A percentile compares a stretch with the other conserved stretches of the same genome.
These are phyloP conservation scores for Osmerus mordax DNA, from an alignment of 2,113 vertebrate species.

Conservation along the genomic window DNA sequence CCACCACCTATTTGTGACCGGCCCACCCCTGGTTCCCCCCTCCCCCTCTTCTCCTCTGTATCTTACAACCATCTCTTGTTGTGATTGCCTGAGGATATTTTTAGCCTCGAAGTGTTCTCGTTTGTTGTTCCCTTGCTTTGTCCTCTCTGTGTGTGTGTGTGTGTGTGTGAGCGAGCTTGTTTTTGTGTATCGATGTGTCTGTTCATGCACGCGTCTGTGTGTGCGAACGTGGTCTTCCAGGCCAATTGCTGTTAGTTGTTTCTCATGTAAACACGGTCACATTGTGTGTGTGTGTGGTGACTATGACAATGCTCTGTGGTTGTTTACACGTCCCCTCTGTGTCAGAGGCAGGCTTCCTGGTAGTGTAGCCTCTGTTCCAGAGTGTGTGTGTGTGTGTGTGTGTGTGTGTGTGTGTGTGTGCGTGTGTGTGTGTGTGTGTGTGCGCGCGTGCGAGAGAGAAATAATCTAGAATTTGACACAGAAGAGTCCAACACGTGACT, in stretches of 20 bases:
- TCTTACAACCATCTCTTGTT: slow-evolving; percentile 14
- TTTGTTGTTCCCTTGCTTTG: slow-evolving; percentile 9
- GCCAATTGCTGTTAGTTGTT: not conserved
- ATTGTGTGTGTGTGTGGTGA: slow-evolving; percentile 5
- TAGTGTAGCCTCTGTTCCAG: slow-evolving; percentile 1
- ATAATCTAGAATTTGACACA: slow-evolving; percentile 22
- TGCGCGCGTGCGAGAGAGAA: too few species aligned
- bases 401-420: not conserved
- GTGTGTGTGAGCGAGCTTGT: not conserved
- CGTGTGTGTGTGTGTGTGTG: not conserved
- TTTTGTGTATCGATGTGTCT: not conserved
- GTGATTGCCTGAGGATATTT: slow-evolving; percentile 38
- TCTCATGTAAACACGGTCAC: not conserved
- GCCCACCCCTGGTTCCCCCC: slow-evolving; percentile 8
- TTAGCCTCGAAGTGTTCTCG: slow-evolving; percentile 20
- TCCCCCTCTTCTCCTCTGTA: slow-evolving; percentile 4
- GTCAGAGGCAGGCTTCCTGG: slow-evolving; percentile 55
- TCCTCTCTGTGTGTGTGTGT: not conserved
- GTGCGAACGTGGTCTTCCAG: not conserved
- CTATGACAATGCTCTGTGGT: not conserved
- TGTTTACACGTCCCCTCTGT: slow-evolving; percentile 25
- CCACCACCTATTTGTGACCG: not conserved
- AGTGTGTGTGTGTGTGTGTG: slow-evolving; percentile 18
- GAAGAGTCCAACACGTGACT: not conserved
- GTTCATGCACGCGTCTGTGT: not conserved